phyloP scores from a whole-genome alignment of 2,113 vertebrate genomes.

The Mobula birostris region DNA sequence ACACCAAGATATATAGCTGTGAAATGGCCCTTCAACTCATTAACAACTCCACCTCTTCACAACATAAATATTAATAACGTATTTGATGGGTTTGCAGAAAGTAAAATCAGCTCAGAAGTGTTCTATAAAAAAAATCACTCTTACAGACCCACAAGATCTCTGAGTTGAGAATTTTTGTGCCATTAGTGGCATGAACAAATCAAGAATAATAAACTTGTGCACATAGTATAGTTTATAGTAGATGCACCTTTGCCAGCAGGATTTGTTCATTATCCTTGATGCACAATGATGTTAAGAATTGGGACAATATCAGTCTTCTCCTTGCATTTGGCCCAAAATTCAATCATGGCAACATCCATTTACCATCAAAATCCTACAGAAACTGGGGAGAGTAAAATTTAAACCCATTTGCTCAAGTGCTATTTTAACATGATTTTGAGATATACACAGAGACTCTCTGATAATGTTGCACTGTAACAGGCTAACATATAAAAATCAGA shows the following conservation, averaged over 20 bases:
- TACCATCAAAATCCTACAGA: neutral
- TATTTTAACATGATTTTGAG: neutral
- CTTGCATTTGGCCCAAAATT: neutral
- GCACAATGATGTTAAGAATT: neutral
- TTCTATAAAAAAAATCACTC: neutral
- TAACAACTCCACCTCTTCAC: neutral
- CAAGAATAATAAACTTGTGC: neutral
- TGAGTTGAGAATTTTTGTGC: neutral
- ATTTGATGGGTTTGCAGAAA: neutral
- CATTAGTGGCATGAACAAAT: neutral
- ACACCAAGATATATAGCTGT: neutral
- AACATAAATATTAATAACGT: neutral
- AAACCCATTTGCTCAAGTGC: neutral
- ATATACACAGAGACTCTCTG: neutral
- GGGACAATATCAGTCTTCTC: neutral
- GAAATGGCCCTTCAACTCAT: neutral
- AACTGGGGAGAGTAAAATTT: neutral
- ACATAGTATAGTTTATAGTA: neutral
- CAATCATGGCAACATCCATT: neutral
- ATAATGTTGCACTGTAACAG: too few relatives aligned
- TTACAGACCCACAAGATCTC: neutral
- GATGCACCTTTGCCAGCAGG: neutral
- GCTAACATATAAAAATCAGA: too few relatives aligned
- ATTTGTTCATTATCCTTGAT: neutral
- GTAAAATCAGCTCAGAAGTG: neutral